Evolutionary conservation across 2,113 vertebrate species (phyloP), one percentile per base, ranked within the genome.

Genomic region (Zonotrichia leucophrys): DNA sequence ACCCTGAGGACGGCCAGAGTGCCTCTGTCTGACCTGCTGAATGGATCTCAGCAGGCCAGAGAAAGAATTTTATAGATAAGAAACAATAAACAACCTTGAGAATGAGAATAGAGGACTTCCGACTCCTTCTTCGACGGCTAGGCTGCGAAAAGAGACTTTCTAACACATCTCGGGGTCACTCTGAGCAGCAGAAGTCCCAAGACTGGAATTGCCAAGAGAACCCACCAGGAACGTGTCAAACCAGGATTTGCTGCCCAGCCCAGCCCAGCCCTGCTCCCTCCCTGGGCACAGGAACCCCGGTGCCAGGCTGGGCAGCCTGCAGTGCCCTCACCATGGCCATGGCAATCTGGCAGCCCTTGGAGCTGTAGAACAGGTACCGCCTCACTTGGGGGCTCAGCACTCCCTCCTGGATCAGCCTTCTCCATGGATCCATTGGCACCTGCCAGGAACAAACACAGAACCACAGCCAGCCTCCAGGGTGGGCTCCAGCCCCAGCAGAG

Each of bases 331-430:
- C 98, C 97, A 96, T 83, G 0, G 98, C 97, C 0, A 98, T 95
- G 89, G 96, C 96, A 19, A 98, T 96, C 76, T 96, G 91, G 95
- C 96, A 92, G 0, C 30, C 96, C 78, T 96, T 95, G 41, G 98
- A 98, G 96, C 97, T 98, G 95, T 98, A 98, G 85, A 97, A 92
- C 72, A 98, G 92, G 79, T 95, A 98, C 15, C 97, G 81, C 59
- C 97, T 97, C 87, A 98, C 97, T 60, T 95, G 92, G 8, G 98
- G 97, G 53, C 97, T 96, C 95, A 98, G 76, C 7, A 98, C 68
- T 1, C 96, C 96, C 3, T 94, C 96, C 90, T 98, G 97, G 5
- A 98, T 92, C 78, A 98, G 73, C 82, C 74, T 97, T 4, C 77
- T 70, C 68, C 98, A 98, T 7, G 88, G 86, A 13, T 90, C 97